phyloP scores from a whole-genome alignment of 2,797 vertebrate species.

The Synanceia verrucosa region DNA sequence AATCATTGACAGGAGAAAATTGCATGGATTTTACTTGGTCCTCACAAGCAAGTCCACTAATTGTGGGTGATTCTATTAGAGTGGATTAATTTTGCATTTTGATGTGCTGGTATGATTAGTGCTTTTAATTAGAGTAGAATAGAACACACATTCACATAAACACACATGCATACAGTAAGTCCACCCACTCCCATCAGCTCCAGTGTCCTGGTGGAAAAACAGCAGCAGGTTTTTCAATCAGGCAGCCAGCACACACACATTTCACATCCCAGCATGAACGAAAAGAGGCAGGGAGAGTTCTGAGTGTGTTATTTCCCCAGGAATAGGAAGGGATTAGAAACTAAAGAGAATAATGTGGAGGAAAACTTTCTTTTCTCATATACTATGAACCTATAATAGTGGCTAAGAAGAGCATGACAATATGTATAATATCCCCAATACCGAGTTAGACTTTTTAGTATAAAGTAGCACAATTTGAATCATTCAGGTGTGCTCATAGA shows the following conservation, averaged over 20 bases:
- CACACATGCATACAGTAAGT: neutral
- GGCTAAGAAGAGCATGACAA: neutral
- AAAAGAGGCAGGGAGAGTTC: neutral
- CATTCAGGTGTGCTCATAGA: neutral
- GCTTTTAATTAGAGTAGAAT: neutral
- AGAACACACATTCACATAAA: neutral
- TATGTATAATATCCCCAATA: too few relatives aligned
- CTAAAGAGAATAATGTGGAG: neutral
- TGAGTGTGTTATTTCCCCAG: neutral
- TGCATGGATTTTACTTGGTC: neutral
- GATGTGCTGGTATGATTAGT: neutral
- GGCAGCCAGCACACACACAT: constrained; percentile 4
- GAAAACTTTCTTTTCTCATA: neutral
- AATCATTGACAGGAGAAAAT: neutral
- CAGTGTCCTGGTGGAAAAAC: constrained; percentile 28
- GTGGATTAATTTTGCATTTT: neutral
- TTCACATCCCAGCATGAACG: neutral
- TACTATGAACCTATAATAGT: neutral
- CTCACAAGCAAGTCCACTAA: neutral
- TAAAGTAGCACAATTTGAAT: neutral
- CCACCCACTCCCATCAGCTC: constrained; percentile 6
- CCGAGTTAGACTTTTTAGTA: too few relatives aligned
- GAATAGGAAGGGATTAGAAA: neutral
- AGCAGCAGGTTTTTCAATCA: constrained; percentile 45
- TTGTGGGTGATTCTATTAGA: neutral